Evolutionary conservation across 2,113 vertebrate species (phyloP).

Genomic region (Otus sunia): DNA sequence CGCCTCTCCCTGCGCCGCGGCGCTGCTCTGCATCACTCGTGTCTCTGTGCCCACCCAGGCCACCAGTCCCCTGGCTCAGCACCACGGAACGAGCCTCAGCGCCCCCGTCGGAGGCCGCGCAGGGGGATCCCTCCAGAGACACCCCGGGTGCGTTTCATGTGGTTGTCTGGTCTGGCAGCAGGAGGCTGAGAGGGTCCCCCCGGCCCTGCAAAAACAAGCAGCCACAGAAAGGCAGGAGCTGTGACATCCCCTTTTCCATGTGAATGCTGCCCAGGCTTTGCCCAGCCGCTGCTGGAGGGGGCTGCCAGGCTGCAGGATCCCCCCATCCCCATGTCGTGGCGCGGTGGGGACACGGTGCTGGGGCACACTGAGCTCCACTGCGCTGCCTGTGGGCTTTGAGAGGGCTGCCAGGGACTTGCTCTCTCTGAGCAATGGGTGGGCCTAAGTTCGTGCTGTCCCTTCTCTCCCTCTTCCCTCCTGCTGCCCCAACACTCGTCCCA

Average conservation of each 20-base stretch:
- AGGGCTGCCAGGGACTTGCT: neutral
- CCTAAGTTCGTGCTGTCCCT: neutral
- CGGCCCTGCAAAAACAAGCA: neutral
- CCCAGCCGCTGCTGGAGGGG: accelerated
- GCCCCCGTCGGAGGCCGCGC: neutral
- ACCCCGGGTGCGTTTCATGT: neutral
- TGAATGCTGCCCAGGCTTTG: neutral
- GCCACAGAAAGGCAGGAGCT: neutral
- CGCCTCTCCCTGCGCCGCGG: neutral
- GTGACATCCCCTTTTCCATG: neutral
- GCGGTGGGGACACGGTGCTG: neutral
- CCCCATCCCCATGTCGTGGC: neutral
- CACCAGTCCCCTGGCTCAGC: neutral
- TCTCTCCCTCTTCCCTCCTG: neutral
- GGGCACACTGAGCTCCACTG: neutral
- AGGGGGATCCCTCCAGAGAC: neutral
- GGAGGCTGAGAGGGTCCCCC: neutral
- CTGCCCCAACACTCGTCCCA: neutral
- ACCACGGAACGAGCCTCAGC: neutral
- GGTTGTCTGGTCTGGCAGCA: neutral
- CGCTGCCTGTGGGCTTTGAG: neutral
- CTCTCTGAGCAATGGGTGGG: neutral
- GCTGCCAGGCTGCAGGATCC: neutral
- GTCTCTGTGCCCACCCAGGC: neutral
- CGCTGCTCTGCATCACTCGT: neutral